phyloP scores from a whole-genome alignment of 2,113 vertebrate species.

The Castor canadensis region DNA sequence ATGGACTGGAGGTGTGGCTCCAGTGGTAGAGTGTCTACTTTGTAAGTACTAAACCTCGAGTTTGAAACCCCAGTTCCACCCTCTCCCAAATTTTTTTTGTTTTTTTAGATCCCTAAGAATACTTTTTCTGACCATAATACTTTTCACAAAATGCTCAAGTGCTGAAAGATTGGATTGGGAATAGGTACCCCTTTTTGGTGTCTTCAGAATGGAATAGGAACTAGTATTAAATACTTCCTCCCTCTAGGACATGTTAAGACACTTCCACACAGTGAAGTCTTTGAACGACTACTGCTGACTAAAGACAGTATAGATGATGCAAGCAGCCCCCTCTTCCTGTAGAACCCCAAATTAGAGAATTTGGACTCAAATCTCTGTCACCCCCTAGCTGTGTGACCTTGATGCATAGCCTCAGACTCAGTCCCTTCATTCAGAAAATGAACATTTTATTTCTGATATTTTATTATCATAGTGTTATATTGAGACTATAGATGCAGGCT shows the following conservation, averaged over 20 bases:
- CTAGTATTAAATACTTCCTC: neutral
- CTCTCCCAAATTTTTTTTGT: no score
- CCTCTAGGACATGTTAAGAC: no score
- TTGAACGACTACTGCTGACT: neutral
- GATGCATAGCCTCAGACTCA: neutral
- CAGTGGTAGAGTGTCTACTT: no score
- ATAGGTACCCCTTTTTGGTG: neutral
- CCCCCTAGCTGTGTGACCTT: neutral
- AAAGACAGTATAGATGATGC: neutral
- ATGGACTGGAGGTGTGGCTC: no score
- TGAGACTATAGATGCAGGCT: neutral
- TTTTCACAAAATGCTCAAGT: neutral
- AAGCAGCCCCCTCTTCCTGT: neutral
- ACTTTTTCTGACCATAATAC: neutral
- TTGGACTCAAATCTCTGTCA: neutral
- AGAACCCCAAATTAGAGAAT: neutral
- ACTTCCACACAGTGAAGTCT: neutral
- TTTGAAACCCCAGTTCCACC: no score
- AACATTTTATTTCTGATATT: conserved; percentile 28
- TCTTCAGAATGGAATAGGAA: neutral
- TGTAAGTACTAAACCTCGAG: no score
- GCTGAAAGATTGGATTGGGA: neutral
- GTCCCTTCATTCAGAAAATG: neutral
- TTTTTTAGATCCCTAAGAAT: neutral
- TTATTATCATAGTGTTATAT: neutral